Conservation (phyloP, 2,113 vertebrate genomes). For the Cnemophilus loriae region DNA sequence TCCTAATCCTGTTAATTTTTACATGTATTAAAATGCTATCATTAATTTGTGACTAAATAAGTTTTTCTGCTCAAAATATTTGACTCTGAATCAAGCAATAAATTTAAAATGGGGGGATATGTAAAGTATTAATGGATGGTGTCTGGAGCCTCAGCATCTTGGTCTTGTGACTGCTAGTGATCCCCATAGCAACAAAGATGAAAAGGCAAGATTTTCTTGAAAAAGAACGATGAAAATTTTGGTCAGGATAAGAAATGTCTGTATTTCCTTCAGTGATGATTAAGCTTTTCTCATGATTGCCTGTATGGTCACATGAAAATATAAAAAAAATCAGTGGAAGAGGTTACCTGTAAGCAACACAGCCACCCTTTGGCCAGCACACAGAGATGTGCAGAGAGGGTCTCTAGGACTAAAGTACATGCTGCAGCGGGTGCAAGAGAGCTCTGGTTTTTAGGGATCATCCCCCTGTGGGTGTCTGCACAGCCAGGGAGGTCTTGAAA, state of each 20-base stretch:
- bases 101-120: neutral
- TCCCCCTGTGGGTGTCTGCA: neutral
- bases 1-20: neutral
- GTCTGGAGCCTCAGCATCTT: neutral
- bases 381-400: neutral
- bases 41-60: neutral
- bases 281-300: neutral
- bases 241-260: neutral
- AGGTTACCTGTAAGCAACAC: neutral
- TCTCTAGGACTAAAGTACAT: neutral
- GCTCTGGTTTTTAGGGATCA: neutral
- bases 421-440: rapidly evolving
- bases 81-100: neutral
- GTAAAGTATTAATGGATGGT: neutral
- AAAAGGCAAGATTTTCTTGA: neutral
- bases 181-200: rapidly evolving
- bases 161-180: neutral
- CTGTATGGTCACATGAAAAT: neutral
- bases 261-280: neutral
- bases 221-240: neutral
- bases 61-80: neutral
- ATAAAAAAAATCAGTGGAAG: neutral
- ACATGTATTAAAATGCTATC: neutral
- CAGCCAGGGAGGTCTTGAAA: neutral
- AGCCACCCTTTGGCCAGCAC: neutral